Evolutionary conservation across 2,113 vertebrate species (phyloP).

Genomic region (Propithecus coquereli): DNA sequence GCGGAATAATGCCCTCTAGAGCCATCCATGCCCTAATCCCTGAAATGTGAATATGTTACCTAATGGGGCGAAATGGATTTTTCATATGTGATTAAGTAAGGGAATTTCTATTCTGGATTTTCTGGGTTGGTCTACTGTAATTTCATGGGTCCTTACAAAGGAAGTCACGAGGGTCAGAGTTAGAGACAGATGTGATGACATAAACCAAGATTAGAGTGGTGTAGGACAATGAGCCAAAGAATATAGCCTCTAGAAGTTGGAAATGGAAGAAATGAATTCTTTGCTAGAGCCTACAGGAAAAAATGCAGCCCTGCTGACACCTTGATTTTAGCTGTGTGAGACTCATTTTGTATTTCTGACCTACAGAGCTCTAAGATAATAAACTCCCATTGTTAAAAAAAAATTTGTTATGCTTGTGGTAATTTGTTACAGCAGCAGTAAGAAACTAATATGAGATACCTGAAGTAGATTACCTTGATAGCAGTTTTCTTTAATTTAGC

Average conservation of each 20-base stretch:
- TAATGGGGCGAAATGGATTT: not conserved
- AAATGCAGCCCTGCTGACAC: not conserved
- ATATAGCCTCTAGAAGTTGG: not conserved
- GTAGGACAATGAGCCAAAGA: not conserved
- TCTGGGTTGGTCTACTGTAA: not conserved
- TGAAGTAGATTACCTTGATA: not conserved
- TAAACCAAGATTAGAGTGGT: not conserved
- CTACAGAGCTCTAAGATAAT: not conserved
- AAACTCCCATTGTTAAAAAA: not conserved
- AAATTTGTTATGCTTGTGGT: not conserved
- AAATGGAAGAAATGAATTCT: not conserved
- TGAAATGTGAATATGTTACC: not conserved
- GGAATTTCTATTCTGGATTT: not conserved
- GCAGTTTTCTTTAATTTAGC: conserved; percentile 1
- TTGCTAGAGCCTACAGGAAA: not conserved
- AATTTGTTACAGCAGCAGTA: not conserved
- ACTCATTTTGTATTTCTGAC: not conserved
- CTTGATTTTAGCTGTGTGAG: not conserved
- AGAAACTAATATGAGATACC: not conserved
- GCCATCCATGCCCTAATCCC: no score
- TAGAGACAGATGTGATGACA: not conserved
- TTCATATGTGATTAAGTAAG: not conserved
- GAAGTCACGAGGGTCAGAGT: not conserved
- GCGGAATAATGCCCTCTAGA: not conserved
- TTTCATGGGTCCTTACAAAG: not conserved